A percentile compares a stretch with the other conserved stretches of the same genome.
Evolutionary conservation across 1,140 invertebrate genomes (phyloP).

Genomic region (Papilio polyxenes): DNA sequence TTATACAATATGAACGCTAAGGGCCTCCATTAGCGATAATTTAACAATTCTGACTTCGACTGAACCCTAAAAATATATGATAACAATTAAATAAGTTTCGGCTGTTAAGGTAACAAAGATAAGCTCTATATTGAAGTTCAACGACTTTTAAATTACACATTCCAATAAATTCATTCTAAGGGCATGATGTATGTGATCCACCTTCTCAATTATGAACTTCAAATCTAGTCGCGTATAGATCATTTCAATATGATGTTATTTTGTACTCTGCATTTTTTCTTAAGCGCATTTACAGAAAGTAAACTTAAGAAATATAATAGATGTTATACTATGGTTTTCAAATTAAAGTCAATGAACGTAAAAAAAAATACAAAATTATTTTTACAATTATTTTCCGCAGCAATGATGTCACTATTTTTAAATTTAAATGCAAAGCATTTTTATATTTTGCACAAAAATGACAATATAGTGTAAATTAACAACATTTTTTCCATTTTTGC

Average conservation of each 20-base stretch:
- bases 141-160: background rate
- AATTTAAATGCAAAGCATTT: background rate
- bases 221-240: background rate
- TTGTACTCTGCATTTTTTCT: too few relatives aligned
- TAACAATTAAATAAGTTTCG: background rate
- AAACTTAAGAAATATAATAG: too few relatives aligned
- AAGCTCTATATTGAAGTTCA: background rate
- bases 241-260: background rate
- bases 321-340: too few relatives aligned
- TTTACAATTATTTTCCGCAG: too few relatives aligned
- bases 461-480: background rate
- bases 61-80: background rate
- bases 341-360: too few relatives aligned
- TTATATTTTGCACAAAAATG: background rate
- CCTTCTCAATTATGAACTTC: background rate
- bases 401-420: background rate
- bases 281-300: too few relatives aligned
- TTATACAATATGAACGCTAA: too few relatives aligned
- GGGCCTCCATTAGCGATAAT: too few relatives aligned
- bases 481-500: slow-evolving; percentile 12
- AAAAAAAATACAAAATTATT: too few relatives aligned
- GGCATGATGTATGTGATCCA: background rate
- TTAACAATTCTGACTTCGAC: too few relatives aligned
- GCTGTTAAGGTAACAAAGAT: background rate
- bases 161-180: background rate